These are phyloP conservation scores for Cotesia typhae DNA, from an alignment of 1,140 invertebrate genomes.

Conservation along the genomic window DNA sequence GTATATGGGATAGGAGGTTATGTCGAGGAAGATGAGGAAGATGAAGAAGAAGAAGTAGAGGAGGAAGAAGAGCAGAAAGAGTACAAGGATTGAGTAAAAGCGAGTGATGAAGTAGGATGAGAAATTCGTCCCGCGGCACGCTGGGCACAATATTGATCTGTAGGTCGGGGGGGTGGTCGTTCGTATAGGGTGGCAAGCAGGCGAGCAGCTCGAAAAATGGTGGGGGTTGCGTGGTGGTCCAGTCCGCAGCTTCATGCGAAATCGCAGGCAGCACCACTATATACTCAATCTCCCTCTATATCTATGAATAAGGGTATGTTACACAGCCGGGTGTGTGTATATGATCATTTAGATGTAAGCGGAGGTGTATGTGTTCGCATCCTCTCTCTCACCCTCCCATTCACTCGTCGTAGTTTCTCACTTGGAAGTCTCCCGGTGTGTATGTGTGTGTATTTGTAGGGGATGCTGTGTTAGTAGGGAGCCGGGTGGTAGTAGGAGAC, in stretches of 20 bases:
- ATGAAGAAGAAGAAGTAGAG: too few relatives aligned
- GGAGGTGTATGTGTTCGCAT: not conserved
- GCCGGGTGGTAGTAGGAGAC: not conserved
- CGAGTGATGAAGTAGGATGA: conserved; percentile 14
- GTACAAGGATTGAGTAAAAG: not conserved
- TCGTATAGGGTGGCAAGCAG: conserved; percentile 48
- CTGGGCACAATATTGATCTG: conserved; percentile 63
- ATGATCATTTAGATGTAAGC: too few relatives aligned
- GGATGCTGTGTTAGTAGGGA: too few relatives aligned
- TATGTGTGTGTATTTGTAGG: not conserved
- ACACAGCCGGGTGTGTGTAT: too few relatives aligned
- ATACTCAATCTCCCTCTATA: not conserved
- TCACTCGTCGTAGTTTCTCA: not conserved
- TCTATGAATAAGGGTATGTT: too few relatives aligned
- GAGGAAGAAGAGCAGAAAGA: too few relatives aligned
- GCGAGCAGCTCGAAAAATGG: conserved; percentile 9
- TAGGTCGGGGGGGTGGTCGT: conserved; percentile 58
- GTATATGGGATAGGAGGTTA: too few relatives aligned
- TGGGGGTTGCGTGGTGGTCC: conserved; percentile 58
- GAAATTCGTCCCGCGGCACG: conserved; percentile 32
- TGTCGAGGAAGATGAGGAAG: too few relatives aligned
- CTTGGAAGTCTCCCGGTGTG: not conserved
- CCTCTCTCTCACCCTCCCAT: not conserved
- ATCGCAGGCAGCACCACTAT: conserved; percentile 45
- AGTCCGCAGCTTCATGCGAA: conserved; percentile 62